These are phyloP conservation scores for Equus quagga DNA, from an alignment of 2,113 vertebrate species.

Conservation along the genomic window DNA sequence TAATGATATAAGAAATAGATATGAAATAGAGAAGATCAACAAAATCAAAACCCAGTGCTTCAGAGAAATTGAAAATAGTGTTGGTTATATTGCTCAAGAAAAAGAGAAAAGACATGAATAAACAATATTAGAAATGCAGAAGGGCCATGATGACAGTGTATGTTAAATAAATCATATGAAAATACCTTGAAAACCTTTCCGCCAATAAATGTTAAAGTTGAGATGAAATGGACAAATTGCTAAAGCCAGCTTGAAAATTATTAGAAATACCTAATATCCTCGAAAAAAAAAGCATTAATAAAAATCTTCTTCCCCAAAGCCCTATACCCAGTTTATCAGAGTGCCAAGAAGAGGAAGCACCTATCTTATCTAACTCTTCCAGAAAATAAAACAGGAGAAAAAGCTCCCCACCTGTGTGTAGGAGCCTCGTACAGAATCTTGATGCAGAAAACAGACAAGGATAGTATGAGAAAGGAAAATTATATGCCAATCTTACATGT, in stretches of 20 bases:
- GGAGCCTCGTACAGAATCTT: background rate
- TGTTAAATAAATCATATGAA: background rate
- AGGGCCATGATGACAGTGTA: background rate
- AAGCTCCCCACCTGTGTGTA: background rate
- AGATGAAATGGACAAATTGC: background rate
- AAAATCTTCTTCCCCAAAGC: background rate
- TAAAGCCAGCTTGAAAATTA: conserved; percentile 5
- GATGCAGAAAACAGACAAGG: background rate
- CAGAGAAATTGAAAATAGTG: background rate
- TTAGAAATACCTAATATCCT: background rate
- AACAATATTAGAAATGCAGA: background rate
- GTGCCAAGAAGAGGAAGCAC: background rate
- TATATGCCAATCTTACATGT: background rate
- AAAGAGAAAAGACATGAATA: background rate
- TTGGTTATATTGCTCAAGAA: background rate
- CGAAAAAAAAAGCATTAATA: background rate
- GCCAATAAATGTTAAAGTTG: background rate
- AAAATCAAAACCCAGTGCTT: background rate
- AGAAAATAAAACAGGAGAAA: background rate
- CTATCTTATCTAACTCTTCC: background rate
- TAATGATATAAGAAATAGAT: background rate
- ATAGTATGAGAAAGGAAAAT: background rate
- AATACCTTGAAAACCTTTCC: background rate
- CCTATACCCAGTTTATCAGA: background rate
- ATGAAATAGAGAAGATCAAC: background rate